Percentiles rank a stretch among this genome's conserved stretches.
phyloP scores from a whole-genome alignment of 2,113 vertebrate genomes.

The Glareola pratincola region DNA sequence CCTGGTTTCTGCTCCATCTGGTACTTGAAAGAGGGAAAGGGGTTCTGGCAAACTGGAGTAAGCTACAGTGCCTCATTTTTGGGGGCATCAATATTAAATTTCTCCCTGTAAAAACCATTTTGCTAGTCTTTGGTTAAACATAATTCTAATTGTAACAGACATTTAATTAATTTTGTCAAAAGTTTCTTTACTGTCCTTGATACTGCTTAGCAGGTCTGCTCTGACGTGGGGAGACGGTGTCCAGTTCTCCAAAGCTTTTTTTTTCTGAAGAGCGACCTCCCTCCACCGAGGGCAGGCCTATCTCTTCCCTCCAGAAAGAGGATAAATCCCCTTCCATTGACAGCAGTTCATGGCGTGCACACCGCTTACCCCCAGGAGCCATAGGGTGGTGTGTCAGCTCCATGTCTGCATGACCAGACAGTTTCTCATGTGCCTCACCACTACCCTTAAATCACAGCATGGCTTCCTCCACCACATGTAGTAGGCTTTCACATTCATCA shows the following conservation, averaged over 20 bases:
- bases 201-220: not conserved
- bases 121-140: not conserved
- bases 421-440: not conserved
- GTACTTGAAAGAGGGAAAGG: not conserved
- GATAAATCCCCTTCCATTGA: not conserved
- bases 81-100: not conserved
- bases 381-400: accelerated
- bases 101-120: not conserved
- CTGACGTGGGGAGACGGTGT: not conserved
- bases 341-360: accelerated
- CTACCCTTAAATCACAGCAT: not conserved
- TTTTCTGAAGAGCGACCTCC: not conserved
- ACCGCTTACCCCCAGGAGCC: not conserved
- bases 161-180: not conserved
- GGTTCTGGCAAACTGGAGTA: not conserved
- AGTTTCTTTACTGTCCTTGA: not conserved
- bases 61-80: not conserved
- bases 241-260: not conserved
- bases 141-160: not conserved
- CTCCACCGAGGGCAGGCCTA: not conserved
- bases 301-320: not conserved
- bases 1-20: not conserved
- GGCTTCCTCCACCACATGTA: not conserved
- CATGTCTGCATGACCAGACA: not conserved
- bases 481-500: not conserved